A percentile compares a stretch with the other conserved stretches of the same genome.
Evolutionary conservation across 2,888 invertebrate genomes (phyloP).

Genomic region (Yponomeuta malinellus): DNA sequence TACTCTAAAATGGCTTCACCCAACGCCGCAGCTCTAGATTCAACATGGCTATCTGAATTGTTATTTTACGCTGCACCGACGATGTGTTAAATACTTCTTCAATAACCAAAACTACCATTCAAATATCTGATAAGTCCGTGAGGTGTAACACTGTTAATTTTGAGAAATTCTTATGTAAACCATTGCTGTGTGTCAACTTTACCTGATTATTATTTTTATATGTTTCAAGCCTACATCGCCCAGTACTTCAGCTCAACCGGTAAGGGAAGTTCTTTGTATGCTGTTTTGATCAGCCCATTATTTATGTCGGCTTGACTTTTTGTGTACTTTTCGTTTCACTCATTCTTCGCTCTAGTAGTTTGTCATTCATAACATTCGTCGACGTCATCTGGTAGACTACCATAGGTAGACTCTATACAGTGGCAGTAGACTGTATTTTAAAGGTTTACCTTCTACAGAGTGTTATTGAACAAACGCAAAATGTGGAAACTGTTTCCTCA

Average conservation of each 20-base stretch:
- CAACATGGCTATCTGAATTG: neutral
- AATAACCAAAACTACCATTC: neutral
- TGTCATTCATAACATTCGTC: no score
- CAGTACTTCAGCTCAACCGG: conserved; percentile 65
- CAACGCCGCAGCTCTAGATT: no score
- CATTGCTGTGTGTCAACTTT: neutral
- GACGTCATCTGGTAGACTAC: no score
- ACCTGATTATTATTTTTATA: conserved; percentile 25
- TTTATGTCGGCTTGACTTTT: neutral
- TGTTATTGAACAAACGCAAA: no score
- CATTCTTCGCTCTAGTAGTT: neutral
- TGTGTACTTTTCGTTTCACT: no score
- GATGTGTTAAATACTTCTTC: neutral
- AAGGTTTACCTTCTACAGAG: no score
- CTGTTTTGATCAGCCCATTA: neutral
- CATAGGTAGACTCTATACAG: no score
- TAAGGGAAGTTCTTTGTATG: conserved; percentile 34
- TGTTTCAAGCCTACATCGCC: conserved; percentile 63
- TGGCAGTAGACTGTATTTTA: no score
- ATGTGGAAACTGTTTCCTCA: no score
- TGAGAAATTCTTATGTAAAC: neutral
- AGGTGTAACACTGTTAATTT: no score
- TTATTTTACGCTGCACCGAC: neutral
- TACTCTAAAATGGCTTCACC: no score
- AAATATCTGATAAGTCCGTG: neutral